These are phyloP conservation scores for Vespertilio murinus DNA, from an alignment of 2,797 vertebrate genomes.

Conservation along the genomic window DNA sequence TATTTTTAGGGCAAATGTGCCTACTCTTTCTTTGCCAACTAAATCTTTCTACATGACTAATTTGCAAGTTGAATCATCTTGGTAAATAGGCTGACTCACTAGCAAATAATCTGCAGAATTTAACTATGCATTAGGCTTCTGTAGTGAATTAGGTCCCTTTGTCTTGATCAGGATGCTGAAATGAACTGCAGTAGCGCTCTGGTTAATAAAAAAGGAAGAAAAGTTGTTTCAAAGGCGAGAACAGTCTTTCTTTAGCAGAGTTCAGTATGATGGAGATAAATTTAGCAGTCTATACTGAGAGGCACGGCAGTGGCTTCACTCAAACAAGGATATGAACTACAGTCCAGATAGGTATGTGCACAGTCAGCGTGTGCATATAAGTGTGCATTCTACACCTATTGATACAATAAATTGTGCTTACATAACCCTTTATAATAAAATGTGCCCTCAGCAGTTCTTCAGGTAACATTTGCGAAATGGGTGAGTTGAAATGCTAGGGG, in stretches of 20 bases:
- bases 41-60: constrained; percentile 80
- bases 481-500: not conserved
- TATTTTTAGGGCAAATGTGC: constrained; percentile 74
- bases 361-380: not conserved
- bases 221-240: constrained; percentile 68
- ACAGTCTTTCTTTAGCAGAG: constrained; percentile 13
- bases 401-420: not conserved
- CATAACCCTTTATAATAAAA: not conserved
- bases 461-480: not conserved
- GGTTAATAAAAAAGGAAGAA: constrained; percentile 59
- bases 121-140: constrained; percentile 76
- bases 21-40: constrained; percentile 70
- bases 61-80: constrained; percentile 80
- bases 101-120: constrained; percentile 78
- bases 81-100: constrained; percentile 83
- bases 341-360: not conserved
- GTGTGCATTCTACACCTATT: not conserved
- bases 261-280: not conserved
- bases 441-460: not conserved
- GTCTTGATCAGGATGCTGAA: constrained; percentile 76
- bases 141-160: constrained; percentile 79
- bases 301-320: not conserved
- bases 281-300: constrained; percentile 20
- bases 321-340: not conserved
- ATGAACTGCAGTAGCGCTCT: constrained; percentile 62